phyloP scores from a whole-genome alignment of 2,888 invertebrate species.

The Stenolophus ochropezus region DNA sequence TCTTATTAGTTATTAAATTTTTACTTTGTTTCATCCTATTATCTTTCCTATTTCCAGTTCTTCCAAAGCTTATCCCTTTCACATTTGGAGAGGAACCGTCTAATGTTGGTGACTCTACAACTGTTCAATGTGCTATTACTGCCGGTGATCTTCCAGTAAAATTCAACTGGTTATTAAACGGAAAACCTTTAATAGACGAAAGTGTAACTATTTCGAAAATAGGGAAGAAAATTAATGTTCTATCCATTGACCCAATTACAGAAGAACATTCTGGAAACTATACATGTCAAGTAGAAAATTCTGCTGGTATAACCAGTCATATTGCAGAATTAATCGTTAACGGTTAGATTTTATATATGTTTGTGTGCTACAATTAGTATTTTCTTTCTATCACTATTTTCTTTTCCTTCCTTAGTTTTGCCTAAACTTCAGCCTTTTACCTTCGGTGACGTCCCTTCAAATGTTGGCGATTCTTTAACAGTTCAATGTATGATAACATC shows the following conservation, averaged over 20 bases:
- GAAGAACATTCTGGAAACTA: slow-evolving; percentile 79
- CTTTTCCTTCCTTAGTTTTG: background rate
- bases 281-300: slow-evolving; percentile 79
- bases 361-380: background rate
- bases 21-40: background rate
- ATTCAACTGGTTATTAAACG: slow-evolving; percentile 84
- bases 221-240: slow-evolving; percentile 78
- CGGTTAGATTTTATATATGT: slow-evolving; percentile 74
- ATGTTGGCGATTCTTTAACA: slow-evolving; percentile 80
- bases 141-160: slow-evolving; percentile 84
- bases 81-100: slow-evolving; percentile 84
- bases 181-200: slow-evolving; percentile 75
- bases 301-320: slow-evolving; percentile 76
- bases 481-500: slow-evolving; percentile 81
- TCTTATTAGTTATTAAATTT: slow-evolving; percentile 6
- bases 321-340: slow-evolving; percentile 78
- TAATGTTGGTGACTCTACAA: slow-evolving; percentile 69
- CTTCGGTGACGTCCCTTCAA: slow-evolving; percentile 75
- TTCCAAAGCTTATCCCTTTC: slow-evolving; percentile 82
- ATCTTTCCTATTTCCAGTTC: slow-evolving; percentile 6
- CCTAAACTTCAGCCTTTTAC: slow-evolving; percentile 74
- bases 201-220: slow-evolving; percentile 77
- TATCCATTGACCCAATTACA: slow-evolving; percentile 77
- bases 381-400: background rate
- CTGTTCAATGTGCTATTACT: slow-evolving; percentile 78